Evolutionary conservation across 2,888 invertebrate species (phyloP).

Genomic region (Blomia tropicalis): DNA sequence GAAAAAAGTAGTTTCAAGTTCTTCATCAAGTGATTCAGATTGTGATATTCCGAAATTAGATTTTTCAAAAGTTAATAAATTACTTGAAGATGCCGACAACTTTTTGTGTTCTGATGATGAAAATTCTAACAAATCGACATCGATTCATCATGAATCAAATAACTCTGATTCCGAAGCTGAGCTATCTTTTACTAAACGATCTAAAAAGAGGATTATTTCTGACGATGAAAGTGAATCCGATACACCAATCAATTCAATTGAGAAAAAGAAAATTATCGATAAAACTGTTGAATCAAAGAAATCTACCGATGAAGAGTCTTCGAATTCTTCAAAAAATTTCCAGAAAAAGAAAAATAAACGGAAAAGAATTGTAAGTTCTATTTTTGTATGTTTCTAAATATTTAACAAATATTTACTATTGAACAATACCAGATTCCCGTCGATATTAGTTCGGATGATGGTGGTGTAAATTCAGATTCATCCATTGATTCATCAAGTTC

Average conservation of each 20-base stretch:
- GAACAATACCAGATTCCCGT: too few relatives aligned
- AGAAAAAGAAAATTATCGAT: background rate
- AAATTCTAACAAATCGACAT: background rate
- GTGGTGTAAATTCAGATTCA: conserved; percentile 1
- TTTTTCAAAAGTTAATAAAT: background rate
- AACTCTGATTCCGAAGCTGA: background rate
- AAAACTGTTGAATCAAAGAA: background rate
- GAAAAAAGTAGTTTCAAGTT: too few relatives aligned
- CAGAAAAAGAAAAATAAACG: conserved; percentile 6
- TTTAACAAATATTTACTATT: too few relatives aligned
- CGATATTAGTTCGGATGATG: background rate
- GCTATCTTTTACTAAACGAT: background rate
- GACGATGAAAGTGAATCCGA: conserved; percentile 11
- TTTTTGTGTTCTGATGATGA: conserved; percentile 9
- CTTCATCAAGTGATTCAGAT: conserved; percentile 3
- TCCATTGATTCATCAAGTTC: background rate
- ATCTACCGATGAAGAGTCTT: background rate
- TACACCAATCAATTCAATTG: too few relatives aligned
- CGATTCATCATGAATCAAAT: conserved; percentile 4
- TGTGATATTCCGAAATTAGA: background rate
- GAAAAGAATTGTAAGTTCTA: conserved; percentile 18
- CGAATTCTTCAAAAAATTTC: background rate
- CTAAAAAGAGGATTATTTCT: background rate
- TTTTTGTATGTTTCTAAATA: background rate
- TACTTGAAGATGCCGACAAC: background rate